Evolutionary conservation across 2,113 vertebrate genomes (phyloP), one percentile per base, ranked within the genome.

Genomic region (Phyllostomus discolor): DNA sequence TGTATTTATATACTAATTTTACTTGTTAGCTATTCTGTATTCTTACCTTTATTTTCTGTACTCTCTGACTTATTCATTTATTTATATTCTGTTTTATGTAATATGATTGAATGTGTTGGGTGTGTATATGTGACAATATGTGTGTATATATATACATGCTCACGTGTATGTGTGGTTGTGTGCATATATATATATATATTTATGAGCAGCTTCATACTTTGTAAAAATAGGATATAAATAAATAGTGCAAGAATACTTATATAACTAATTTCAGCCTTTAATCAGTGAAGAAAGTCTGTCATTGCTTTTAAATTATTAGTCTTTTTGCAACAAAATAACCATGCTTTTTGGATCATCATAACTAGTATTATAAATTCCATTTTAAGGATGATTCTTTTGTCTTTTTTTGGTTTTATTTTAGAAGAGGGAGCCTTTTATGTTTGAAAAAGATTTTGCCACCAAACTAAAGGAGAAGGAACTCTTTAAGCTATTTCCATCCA

Each of bases 401-500:
- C 79, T 62, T 95, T 91, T 46, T 66, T 57, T 57, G 19, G 35
- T 28, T 59, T 88, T 96, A 64, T 24, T 97, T 96, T 98, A 99
- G 99, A 99, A 99, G 98, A 98, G 98, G 90, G 98, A 98, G 96
- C 97, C 98, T 66, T 98, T 99, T 95, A 93, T 98, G 19, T 98
- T 99, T 97, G 98, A 96, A 96, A 99, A 99, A 97, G 99, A 99
- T 89, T 99, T 99, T 97, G 99, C 99, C 10, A 95, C 98, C 28
- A 98, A 99, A 95, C 82, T 99, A 91, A 99, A 99, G 97, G 99
- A 99, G 96, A 99, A 99, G 50, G 99, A 99, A 87, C 99, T 99
- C 22, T 99, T 99, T 97, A 97, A 98, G 81, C 98, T 99, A 93
- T 99, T 99, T 97, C 99, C 99, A 94, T 97, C 98, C 90, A 99